Base-by-base conservation (phyloP, 2,797 vertebrate species). In the Columba guinea region DNA sequence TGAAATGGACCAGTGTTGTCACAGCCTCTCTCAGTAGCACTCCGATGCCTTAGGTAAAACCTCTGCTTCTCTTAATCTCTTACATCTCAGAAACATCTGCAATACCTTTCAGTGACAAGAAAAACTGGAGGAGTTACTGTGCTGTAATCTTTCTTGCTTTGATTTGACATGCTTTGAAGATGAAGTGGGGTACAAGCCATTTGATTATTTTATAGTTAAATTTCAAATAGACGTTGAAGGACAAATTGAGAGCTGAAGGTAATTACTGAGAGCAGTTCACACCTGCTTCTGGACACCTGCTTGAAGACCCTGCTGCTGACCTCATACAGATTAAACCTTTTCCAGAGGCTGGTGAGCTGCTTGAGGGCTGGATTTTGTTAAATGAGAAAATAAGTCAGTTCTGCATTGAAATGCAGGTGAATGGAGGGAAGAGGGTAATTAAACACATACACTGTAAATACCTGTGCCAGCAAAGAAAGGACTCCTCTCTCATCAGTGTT, bases 211-310 rank as follows among this genome's bases (percentile, higher is more conserved):
- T 86, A 97, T 96, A 83, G 91, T 93, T 97, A 95, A 86, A 87
- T 97, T 97, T 96, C 96, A 97, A 92, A 93, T 56, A 93, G 62
- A 88, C 82, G 85, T 73, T 68, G 93, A 97, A 97, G 87, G 89
- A 92, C 87, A 95, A 88, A 96, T 56, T n/a, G 34, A 87, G 67
- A 97, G 37, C 64, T 91, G 73, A 96, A 96, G 95, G 84, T 93
- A 97, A 97, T 97, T 96, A 96, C 48, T 71, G 78, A 95, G 51
- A 90, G 60, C 46, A 85, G 62, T n/a, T 68, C 71, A 84, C 89
- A 93, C 91, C 91, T 97, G 93, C 73, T 96, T 94, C 70, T 95
- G 49, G 10, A 86, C 82, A 80, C 51, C 81, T 95, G 77, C 79
- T 91, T 96, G 70, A 81, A 97, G 84, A 52, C 60, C 44, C 73